Base-by-base conservation (phyloP, 2,113 vertebrate genomes). In the Mohoua ochrocephala region DNA sequence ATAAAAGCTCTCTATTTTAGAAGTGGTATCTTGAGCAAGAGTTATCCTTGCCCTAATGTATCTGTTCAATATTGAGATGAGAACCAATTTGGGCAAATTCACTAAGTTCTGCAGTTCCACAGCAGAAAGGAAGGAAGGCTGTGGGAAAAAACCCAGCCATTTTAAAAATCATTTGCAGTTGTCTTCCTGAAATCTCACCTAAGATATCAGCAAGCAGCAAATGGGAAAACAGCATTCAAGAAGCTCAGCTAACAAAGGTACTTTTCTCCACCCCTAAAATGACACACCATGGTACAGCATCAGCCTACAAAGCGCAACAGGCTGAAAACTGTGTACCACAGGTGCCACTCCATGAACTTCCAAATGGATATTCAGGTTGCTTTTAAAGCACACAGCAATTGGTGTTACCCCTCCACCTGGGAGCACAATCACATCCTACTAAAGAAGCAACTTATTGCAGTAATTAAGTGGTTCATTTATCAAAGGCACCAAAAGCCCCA, bases 331-430 rank as follows among this genome's bases (percentile, higher is more conserved):
- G 6, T 0, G 4, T 24, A 57, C 31, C 52, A 26, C 47, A 65
- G 28, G n/a, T 4, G 21, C 12, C 20, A 20, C 45, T 57, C 39
- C 16, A 8, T 2, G 27, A 77, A 39, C 39, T 49, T 65, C 45
- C 30, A 39, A 31, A 18, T 4, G 12, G 39, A 45, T 31, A 50
- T 31, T 44, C 16, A 37, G 39, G 53, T 23, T 50, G 26, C n/a
- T 83, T 37, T 57, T 21, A 24, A 21, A 79, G 35, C 6, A n/a
- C 39, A 28, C 6, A 31, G 30, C 57, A 61, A 45, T 1, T 9
- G 8, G 4, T 16, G 7, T 16, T 33, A 27, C 11, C 8, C 3
- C 9, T 65, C 39, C 15, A 42, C 30, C 5, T 0, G 0, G 8
- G 3, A n/a, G n/a, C 13, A 31, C 3, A 69, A 45, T 27, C 54